Base-by-base conservation (phyloP, 2,888 invertebrate species). In the Diabrotica balteata region DNA sequence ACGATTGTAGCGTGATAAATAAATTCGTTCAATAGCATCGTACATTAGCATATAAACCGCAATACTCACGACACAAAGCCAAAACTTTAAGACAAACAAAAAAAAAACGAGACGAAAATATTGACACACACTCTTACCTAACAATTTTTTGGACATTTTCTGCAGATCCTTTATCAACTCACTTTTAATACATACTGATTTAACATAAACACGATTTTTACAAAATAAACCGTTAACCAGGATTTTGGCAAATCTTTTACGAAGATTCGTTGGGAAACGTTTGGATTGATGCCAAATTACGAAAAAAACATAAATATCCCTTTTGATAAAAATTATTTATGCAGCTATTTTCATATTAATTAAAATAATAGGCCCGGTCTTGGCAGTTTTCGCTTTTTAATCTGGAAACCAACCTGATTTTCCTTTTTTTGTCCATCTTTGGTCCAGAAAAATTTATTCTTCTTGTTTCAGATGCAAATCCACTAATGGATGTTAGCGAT, bases 61-160 rank as follows among this genome's bases (percentile, higher is more conserved):
- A 32, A 32, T 32, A 4, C 32, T 32, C 32, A 32, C 32, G 32
- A 32, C 32, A 32, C 32, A 32, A 32, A 32, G 32, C 32, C 32
- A 32, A 32, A 32, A 32, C 4, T 32, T 32, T 32, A 32, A 32
- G 32, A 32, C 32, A 32, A 32, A 32, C 32, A 32, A 32, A 32
- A 32, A 17, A 32, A 32, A 32, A 32, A 4, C 32, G 32, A 32
- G 32, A 32, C 32, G 32, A 32, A 32, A 32, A 32, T 32, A 32
- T 32, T 32, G 32, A 32, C 32, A 32, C 44, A 42, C 44, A 55
- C 55, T 44, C 55, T 57, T 57, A 57, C 55, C 55, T 11, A 57
- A 57, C 44, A 57, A 44, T 10, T 8, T 57, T 57, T 57, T 57
- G 9, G 55, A 57, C 55, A 57, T 57, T 57, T 45, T 43, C 42